Base-by-base conservation (phyloP, 2,113 vertebrate genomes). In the Pedetes capensis region DNA sequence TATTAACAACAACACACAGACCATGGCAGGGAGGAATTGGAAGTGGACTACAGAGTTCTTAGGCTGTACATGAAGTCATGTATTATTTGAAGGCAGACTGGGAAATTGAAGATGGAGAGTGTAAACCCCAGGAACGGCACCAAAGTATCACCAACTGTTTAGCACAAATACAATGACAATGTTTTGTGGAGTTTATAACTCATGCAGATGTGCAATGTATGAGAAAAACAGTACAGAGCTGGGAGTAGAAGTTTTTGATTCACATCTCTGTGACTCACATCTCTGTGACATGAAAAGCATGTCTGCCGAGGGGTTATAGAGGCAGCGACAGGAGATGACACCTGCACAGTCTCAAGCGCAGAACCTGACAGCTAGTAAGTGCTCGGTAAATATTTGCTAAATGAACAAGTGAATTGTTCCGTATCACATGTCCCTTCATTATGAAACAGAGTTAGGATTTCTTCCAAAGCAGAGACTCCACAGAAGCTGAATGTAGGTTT, bases 321-420 rank as follows among this genome's bases (percentile, higher is more conserved):
- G 47, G 55, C 18, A 37, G 20, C 42, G 32, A 5, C 29, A 29
- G 10, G 17, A 82, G 13, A n/a, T 37, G 13, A 27, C 53, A 23
- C 2, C 0, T 23, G 59, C 3, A 10, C 20, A 1, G 1, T 8
- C 69, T 2, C 3, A 10, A 59, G 29, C 42, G 39, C 12, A 9
- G 64, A 20, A 1, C 64, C 78, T 57, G 37, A 75, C 44, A 12
- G 5, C 27, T 0, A 63, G 16, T 17, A 39, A 84, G 55, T 49
- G 63, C 32, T n/a, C 6, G 49, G 64, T 16, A 53, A 79, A 29
- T 39, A 44, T 55, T 4, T 75, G 37, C 13, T n/a, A 49, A 57
- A 20, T 2, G 49, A 20, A 29, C 39, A 12, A 75, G 25, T 32
- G 63, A 29, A 11, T 8, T 32, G 37, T 16, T 74, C n/a, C 3